phyloP scores from a whole-genome alignment of 2,888 invertebrate species.

The Drosophila recens region DNA sequence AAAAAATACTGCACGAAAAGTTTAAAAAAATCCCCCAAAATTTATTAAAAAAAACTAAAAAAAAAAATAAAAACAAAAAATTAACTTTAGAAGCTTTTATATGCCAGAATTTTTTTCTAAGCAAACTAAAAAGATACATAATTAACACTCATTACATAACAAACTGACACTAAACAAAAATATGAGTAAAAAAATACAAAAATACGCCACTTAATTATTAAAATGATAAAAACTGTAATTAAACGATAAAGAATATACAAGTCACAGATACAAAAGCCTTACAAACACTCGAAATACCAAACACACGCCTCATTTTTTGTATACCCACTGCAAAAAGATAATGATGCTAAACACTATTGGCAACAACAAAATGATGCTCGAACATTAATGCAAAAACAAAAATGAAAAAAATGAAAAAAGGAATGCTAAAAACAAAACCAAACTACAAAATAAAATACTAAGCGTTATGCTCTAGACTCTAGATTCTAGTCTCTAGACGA shows the following conservation, averaged over 20 bases:
- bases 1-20: conserved; percentile 22
- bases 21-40: conserved; percentile 13
- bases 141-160: conserved; percentile 31
- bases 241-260: conserved; percentile 38
- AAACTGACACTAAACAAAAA: conserved; percentile 33
- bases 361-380: conserved; percentile 28
- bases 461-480: conserved; percentile 66
- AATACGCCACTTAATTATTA: conserved; percentile 42
- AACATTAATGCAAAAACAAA: conserved; percentile 16
- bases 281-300: conserved; percentile 49
- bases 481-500: conserved; percentile 63
- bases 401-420: neutral
- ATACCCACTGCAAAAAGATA: conserved; percentile 28
- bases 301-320: conserved; percentile 57
- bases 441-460: conserved; percentile 39
- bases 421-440: conserved; percentile 13
- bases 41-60: conserved; percentile 6
- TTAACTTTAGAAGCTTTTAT: conserved; percentile 70
- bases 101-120: conserved; percentile 78
- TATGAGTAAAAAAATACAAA: conserved; percentile 19
- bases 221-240: conserved; percentile 43
- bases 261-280: conserved; percentile 49
- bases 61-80: conserved; percentile 6
- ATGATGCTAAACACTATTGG: conserved; percentile 28
- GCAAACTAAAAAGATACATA: conserved; percentile 48